Evolutionary conservation across 2,797 vertebrate species (phyloP).

Genomic region (Columba guinea): DNA sequence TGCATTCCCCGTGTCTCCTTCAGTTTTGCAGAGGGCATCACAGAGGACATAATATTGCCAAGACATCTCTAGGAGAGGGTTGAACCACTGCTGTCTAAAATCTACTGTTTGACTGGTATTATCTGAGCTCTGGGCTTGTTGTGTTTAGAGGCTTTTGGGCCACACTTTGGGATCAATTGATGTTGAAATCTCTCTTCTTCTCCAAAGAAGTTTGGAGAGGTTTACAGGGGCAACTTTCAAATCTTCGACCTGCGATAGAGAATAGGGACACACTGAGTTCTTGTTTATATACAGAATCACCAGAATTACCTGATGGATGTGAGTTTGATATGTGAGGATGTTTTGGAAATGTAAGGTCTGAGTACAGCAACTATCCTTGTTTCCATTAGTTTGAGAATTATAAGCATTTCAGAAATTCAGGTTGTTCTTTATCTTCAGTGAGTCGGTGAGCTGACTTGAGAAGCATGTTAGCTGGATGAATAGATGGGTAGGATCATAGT

Average conservation of each 20-base stretch:
- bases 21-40: background rate
- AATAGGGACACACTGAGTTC: fast-evolving
- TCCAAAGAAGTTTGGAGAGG: background rate
- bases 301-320: background rate
- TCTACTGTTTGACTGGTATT: no score
- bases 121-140: background rate
- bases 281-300: background rate
- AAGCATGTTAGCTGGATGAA: background rate
- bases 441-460: background rate
- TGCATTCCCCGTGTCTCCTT: background rate
- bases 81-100: background rate
- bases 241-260: background rate
- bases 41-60: background rate
- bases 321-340: background rate
- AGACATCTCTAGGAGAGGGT: background rate
- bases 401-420: background rate
- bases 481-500: background rate
- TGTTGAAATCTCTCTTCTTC: background rate
- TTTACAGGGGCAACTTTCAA: background rate
- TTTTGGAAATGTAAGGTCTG: background rate
- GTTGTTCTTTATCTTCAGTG: background rate
- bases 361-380: no score
- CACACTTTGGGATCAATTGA: background rate
- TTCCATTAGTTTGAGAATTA: background rate
- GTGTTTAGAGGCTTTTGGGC: fast-evolving